Base-by-base conservation (phyloP, 1,140 invertebrate species). In the Drosophila arizonae region DNA sequence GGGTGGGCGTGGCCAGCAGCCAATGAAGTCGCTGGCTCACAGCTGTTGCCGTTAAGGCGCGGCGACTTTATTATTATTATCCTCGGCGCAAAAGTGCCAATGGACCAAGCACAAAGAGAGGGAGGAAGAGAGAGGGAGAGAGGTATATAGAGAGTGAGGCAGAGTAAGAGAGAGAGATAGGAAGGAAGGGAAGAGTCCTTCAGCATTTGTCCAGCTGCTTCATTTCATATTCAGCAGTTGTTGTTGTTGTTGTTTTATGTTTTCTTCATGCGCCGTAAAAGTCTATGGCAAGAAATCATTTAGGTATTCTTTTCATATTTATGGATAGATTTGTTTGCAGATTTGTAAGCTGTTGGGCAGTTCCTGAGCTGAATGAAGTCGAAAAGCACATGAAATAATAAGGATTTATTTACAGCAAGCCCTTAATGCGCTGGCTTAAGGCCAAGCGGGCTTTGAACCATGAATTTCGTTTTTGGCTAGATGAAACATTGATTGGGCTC, bases 31-130 rank as follows among this genome's bases (percentile, higher is more conserved):
- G 46, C 55, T 57, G 36, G 33, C 61, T 56, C 43, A 64, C 82
- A 81, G 82, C 73, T 78, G 82, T 73, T 85, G 78, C 61, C 33
- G 65, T 67, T 43, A 58, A 74, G 69, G 76, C 80, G 69, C 79
- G 41, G 73, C 74, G 80, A 89, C 84, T 88, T 88, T 88, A 88
- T 88, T 88, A 89, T 88, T 89, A 88, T 85, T 81, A 82, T 87
- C 60, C 84, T 55, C 66, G 69, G 76, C 79, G 58, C 75, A 79
- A 82, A 60, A 79, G 72, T 79, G 82, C 51, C 80, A 76, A 79
- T 81, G 78, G 74, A 57, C 65, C 79, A 56, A 43, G 33, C 17
- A 33, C 24, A 46, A 17, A 15, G 2, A 9, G n/a, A 9, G 36
- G 24, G 11, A 6, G 6, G 9, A 0, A 24, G 6, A 15, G 2